Evolutionary conservation across 2,113 vertebrate species (phyloP), one percentile per base, ranked within the genome.

Genomic region (Percina caprodes): DNA sequence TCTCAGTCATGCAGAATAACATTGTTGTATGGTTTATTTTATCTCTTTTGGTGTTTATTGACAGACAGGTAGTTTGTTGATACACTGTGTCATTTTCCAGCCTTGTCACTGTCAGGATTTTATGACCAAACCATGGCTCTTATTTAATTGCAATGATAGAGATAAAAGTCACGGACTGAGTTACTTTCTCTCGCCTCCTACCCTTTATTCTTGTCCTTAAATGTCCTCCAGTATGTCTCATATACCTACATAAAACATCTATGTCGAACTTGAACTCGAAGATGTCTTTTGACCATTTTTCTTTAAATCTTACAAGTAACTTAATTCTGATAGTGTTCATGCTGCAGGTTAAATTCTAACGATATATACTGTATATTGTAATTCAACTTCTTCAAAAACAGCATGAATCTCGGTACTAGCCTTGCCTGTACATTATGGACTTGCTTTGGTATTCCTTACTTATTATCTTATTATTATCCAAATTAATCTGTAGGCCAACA

Each of bases 21-120:
- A 24, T 52, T 42, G 39, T 42, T 42, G 39, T 3, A 8, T 59
- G 26, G 14, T 51, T 4, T 18, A 45, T 54, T 70, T 58, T 5
- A 24, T 59, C 10, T 73, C 30, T 42, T 24, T 59, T 24, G 26
- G 14, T 58, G 24, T 72, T 48, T 68, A 65, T 15, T 79, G 49
- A 71, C 48, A 55, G 35, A 71, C 14, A 6, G 63, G 39, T 15
- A 24, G 21, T 49, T 55, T 54, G 67, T 30, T 26, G 46, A 45
- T 52, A 19, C 42, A 14, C 13, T 33, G 12, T 26, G 33, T 76
- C 33, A 45, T 62, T 35, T 62, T 18, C 33, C 21, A 33, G 48
- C 26, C 48, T 55, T 7, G 18, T 60, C 62, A 45, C 30, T 52
- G 51, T 39, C 12, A 4, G 8, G 33, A 24, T 24, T 35, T 69